Base-by-base conservation (phyloP, 2,113 vertebrate species). In the Laterallus jamaicensis region DNA sequence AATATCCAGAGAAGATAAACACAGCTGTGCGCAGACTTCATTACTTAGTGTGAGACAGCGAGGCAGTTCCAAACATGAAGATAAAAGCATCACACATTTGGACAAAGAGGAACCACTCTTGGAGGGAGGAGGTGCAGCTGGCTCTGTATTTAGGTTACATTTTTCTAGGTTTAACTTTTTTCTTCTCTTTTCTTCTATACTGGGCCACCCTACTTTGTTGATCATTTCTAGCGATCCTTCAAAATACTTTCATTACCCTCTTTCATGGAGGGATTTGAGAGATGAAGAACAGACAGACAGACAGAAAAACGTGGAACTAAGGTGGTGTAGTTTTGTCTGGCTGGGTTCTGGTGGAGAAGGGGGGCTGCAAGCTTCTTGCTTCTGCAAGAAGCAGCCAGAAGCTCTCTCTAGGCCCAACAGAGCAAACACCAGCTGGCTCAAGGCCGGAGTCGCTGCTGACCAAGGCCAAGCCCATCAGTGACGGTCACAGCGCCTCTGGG, bases 1-100 rank as follows among this genome's bases (percentile, higher is more conserved):
- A 80, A 80, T 31, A 92, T 25, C 26, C 44, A 74, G 54, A 93
- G 63, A 91, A 91, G 88, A 94, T 73, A 96, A 95, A 93, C 70
- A 94, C 75, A 93, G 71, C 82, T 95, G 75, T 40, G 79, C 16
- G 62, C 6, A 86, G 49, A 49, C 26, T 60, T 71, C 29, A 91
- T 78, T 69, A 76, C 47, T 89, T 83, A 25, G 50, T 22, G 18
- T 35, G 70, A 80, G 69, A 79, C 19, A 66, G 31, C 15, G 42
- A 91, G 32, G 58, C 39, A 94, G 74, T 54, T 74, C 18, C 68
- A 88, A 93, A 83, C 15, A 80, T 0, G 0, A 70, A 93, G 58
- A 74, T 1, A 81, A 39, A 94, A 20, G 56, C 13, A 87, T 60
- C 49, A 85, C 32, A 35, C 29, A 60, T 71, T 66, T 52, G 77